Evolutionary conservation across 2,797 vertebrate species (phyloP), one percentile per base, ranked within the genome.

Genomic region (Prunella strophiata): DNA sequence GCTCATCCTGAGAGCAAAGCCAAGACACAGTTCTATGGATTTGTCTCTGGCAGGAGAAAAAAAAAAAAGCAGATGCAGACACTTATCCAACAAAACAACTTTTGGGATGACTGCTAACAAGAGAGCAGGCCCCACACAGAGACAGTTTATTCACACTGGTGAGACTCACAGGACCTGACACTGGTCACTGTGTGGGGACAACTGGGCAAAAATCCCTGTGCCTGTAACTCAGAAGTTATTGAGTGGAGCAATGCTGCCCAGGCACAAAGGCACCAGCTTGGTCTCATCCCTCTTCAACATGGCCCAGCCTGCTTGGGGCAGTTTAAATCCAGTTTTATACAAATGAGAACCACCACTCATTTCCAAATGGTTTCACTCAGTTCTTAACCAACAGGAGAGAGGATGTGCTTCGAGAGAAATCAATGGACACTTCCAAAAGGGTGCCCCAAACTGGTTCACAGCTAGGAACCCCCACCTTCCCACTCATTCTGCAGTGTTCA

Each of bases 331-430:
- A 17, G 50, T 70, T 22, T 80, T 84, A 74, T 8, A 77, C 57
- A 91, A 96, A 77, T 47, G 79, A 94, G 94, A 94, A 88, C 42
- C 55, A 93, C 54, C 40, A 76, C 20, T 71, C 18, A 21, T 75
- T 80, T 70, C 88, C 82, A 95, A 81, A 52, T 91, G 52, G 63
- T 80, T 95, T 95, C 70, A 67, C 55, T 50, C 76, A 16, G 82
- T 81, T 90, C 51, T 86, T 42, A 80, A 48, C 54, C 65, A 67
- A 82, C 5, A 11, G 79, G 54, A 55, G 94, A 88, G 52, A 96
- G 76, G 76, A 92, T 67, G 55, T 83, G 85, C 87, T 88, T 88
- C 9, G 23, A 50, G 48, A 85, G 51, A 92, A 97, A 88, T 73
- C 94, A 90, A 67, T 36, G 50, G 54, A 81, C 51, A 86, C 86